Evolutionary conservation across 2,888 invertebrate genomes (phyloP).

Genomic region (Resseliella maxima): DNA sequence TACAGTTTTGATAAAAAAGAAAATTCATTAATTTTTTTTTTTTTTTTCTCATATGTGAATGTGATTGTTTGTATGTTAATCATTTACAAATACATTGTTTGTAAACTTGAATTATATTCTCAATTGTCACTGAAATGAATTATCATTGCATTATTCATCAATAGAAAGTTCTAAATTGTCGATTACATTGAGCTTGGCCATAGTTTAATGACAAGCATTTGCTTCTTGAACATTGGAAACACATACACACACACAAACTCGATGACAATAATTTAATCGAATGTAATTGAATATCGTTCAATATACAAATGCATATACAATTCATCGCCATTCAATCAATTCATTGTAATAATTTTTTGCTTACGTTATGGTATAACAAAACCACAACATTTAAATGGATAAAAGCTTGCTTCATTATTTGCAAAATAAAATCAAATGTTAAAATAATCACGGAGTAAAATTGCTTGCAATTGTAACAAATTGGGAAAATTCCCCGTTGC

Average conservation of each 20-base stretch:
- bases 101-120: not conserved
- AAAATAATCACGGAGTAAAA: slow-evolving; percentile 47
- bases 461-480: slow-evolving; percentile 1
- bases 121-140: not conserved
- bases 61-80: not conserved
- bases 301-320: not conserved
- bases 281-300: not conserved
- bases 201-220: not conserved
- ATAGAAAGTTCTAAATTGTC: not conserved
- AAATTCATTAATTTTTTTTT: too few relatives aligned
- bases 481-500: not conserved
- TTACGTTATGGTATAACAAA: slow-evolving; percentile 12
- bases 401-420: not conserved
- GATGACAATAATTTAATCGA: not conserved
- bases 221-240: slow-evolving; percentile 13
- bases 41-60: too few relatives aligned
- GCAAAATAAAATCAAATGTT: slow-evolving; percentile 3
- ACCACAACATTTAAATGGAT: not conserved
- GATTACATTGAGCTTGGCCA: not conserved
- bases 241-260: too few relatives aligned
- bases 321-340: not conserved
- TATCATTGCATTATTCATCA: not conserved
- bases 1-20: not conserved
- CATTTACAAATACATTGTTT: not conserved
- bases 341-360: slow-evolving; percentile 7